Percentiles rank a stretch among this genome's conserved stretches.
Evolutionary conservation across 2,113 vertebrate genomes (phyloP).

Genomic region (Garra rufa): DNA sequence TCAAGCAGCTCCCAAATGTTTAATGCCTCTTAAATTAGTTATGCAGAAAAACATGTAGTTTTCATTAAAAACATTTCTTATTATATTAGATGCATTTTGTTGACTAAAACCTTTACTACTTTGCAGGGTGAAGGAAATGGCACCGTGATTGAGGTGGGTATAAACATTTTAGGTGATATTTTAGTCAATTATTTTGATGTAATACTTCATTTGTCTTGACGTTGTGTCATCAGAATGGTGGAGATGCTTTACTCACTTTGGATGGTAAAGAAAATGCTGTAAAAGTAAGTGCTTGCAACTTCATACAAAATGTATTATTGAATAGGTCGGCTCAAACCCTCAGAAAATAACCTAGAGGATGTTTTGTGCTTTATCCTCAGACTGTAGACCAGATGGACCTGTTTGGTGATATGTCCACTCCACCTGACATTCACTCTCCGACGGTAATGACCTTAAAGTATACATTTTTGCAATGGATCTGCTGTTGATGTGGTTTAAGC

Average conservation of each 20-base stretch:
- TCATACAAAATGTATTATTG: background rate
- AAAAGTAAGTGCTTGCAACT: conserved; percentile 69
- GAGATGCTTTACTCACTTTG: conserved; percentile 67
- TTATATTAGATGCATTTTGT: background rate
- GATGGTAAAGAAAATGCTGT: conserved; percentile 72
- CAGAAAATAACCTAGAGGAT: background rate
- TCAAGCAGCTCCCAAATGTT: background rate
- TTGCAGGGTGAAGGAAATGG: conserved; percentile 71
- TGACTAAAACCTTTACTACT: conserved; percentile 44
- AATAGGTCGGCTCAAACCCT: background rate
- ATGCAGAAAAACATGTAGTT: background rate
- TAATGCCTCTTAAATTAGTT: background rate
- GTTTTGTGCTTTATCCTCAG: conserved; percentile 71
- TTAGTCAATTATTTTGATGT: background rate
- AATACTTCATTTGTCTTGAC: background rate
- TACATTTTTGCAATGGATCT: background rate
- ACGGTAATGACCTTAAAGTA: conserved; percentile 76
- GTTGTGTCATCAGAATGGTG: conserved; percentile 81
- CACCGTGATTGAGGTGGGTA: conserved; percentile 69
- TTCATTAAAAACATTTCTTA: background rate
- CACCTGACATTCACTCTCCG: conserved; percentile 87
- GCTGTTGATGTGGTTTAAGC: background rate
- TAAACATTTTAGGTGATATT: background rate
- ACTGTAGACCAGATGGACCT: conserved; percentile 88
- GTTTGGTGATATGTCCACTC: conserved; percentile 97